Percentiles rank a stretch among this genome's conserved stretches.
phyloP scores from a whole-genome alignment of 2,113 vertebrate genomes.

The Aegithalos caudatus region DNA sequence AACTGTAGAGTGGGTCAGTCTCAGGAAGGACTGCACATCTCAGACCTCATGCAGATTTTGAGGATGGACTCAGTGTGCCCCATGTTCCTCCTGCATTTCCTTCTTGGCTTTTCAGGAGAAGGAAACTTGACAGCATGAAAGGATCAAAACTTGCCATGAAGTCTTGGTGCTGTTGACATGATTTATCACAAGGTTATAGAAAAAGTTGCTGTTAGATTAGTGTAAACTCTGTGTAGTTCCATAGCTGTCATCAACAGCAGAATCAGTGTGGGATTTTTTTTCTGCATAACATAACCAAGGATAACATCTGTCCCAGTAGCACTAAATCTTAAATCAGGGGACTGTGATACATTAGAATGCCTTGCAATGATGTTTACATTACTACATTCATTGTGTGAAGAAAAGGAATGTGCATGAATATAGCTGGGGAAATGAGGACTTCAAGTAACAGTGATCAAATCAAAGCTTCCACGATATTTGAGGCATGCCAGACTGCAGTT shows the following conservation, averaged over 20 bases:
- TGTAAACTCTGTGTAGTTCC: neutral
- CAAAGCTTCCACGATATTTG: neutral
- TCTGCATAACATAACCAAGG: neutral
- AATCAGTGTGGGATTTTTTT: neutral
- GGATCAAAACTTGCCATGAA: neutral
- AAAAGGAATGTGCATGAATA: neutral
- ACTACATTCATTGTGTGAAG: neutral
- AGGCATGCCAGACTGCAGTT: neutral
- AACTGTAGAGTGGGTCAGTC: neutral
- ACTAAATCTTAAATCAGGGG: neutral
- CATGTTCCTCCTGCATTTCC: neutral
- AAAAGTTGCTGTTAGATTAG: neutral
- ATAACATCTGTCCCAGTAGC: neutral
- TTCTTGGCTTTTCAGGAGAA: neutral
- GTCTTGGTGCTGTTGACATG: neutral
- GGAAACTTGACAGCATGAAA: neutral
- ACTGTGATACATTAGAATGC: neutral
- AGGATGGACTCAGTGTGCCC: neutral
- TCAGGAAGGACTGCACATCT: neutral
- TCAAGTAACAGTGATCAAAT: neutral
- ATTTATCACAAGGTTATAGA: neutral
- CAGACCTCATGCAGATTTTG: rapidly evolving
- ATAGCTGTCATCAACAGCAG: neutral
- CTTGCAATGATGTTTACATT: neutral
- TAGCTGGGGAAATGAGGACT: neutral